Percentiles rank a stretch among this genome's conserved stretches.
These are phyloP conservation scores for Drosophila neoperkinsi DNA, from an alignment of 2,888 invertebrate species.

Conservation along the genomic window DNA sequence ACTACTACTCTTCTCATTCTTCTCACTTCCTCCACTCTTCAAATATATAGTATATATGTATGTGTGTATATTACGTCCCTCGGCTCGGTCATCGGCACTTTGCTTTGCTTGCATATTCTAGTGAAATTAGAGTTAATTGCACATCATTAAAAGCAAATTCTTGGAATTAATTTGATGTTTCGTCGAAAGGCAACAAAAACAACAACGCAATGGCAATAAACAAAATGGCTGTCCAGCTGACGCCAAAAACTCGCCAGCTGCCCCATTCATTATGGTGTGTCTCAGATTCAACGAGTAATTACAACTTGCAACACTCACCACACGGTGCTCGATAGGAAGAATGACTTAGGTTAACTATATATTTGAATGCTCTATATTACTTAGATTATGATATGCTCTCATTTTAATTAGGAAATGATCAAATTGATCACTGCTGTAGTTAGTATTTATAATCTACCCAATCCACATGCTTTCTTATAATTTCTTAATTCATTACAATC, in stretches of 20 bases:
- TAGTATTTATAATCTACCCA: background rate
- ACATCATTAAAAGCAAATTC: conserved; percentile 75
- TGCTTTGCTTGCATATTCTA: conserved; percentile 76
- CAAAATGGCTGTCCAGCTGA: conserved; percentile 68
- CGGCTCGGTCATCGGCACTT: conserved; percentile 44
- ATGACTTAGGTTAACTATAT: background rate
- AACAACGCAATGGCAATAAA: conserved; percentile 37
- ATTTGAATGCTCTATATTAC: background rate
- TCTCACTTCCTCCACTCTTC: background rate
- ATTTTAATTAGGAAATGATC: background rate
- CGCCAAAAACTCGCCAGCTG: conserved; percentile 37
- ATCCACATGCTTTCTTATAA: background rate
- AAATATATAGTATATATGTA: background rate
- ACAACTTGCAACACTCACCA: conserved; percentile 36
- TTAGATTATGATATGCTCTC: conserved; percentile 1
- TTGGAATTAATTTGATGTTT: conserved; percentile 70
- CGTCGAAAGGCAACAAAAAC: conserved; percentile 39
- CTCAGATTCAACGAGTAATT: conserved; percentile 66
- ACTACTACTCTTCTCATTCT: background rate
- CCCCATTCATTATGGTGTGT: conserved; percentile 61
- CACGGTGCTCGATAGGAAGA: background rate
- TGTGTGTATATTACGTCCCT: conserved; percentile 7
- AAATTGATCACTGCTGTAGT: background rate
- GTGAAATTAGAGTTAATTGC: conserved; percentile 77
- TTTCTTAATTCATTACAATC: background rate